These are phyloP conservation scores for Chloromyia formosa DNA, from an alignment of 2,888 invertebrate genomes.

Conservation along the genomic window DNA sequence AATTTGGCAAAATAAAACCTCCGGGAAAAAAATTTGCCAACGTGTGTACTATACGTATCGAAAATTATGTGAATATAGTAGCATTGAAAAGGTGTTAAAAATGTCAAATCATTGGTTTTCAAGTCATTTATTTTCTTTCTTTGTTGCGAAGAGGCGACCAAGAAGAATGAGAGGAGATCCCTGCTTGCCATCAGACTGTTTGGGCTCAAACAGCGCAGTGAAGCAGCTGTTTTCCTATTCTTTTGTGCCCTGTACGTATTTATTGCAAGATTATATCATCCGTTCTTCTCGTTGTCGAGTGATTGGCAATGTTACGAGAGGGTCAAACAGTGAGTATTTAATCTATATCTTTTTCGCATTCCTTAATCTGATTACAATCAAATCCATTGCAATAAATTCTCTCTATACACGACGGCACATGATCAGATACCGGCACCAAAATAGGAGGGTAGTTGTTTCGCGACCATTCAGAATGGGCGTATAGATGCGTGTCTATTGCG, in stretches of 20 bases:
- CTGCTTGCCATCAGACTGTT: too few species aligned
- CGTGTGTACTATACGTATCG: neutral
- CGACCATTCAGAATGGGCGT: neutral
- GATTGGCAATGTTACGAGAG: conserved; percentile 12
- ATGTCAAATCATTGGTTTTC: conserved; percentile 20
- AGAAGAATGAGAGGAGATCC: neutral
- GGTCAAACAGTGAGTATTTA: conserved; percentile 26
- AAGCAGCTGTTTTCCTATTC: conserved; percentile 25
- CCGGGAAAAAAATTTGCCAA: neutral
- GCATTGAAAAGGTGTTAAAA: conserved; percentile 34
- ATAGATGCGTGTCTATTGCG: neutral
- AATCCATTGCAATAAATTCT: conserved; percentile 31
- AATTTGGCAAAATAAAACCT: neutral
- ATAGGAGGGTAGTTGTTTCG: too few species aligned
- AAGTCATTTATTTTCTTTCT: conserved; percentile 1
- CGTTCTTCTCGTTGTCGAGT: neutral
- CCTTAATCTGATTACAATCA: conserved; percentile 39
- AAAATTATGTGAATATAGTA: neutral
- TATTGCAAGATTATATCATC: conserved; percentile 19
- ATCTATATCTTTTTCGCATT: conserved; percentile 40
- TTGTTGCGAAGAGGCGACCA: neutral
- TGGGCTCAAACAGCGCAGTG: neutral
- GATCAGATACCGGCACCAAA: neutral
- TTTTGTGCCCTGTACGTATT: neutral
- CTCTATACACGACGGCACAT: neutral